Evolutionary conservation across 2,113 vertebrate species (phyloP), one percentile per base, ranked within the genome.

Genomic region (Cyrtonyx montezumae): DNA sequence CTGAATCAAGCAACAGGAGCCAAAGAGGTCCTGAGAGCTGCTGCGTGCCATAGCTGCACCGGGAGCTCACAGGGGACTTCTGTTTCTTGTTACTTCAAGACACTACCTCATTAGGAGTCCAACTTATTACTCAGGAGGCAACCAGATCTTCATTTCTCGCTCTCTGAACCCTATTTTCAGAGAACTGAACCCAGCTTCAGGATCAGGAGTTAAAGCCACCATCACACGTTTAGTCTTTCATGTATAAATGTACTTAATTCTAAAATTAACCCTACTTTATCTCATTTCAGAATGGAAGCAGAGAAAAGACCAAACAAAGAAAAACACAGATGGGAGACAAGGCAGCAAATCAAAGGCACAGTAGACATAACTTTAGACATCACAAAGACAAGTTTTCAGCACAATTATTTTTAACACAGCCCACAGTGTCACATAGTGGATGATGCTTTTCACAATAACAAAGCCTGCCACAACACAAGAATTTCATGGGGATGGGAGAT

Each of bases 401-500:
- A 74, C 46, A 36, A 74, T 91, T 92, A 66, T 86, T 93, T 96
- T 95, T 87, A 93, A 91, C 3, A 0, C 51, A 79, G 90, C 32
- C 70, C 71, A 48, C 37, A 70, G 36, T 42, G 17, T 74, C 76
- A 9, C 2, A 0, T 63, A 88, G 34, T 11, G 67, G 40, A 63
- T 79, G 69, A 86, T 68, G 68, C 12, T 73, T 91, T 49, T 28
- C 91, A 90, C 82, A 91, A 42, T 63, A 87, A 87, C 34, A 89
- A 84, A 85, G 67, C 71, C 61, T 92, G 80, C 65, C 80, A 78
- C 28, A 20, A 85, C 56, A 59, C 28, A 74, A 80, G 82, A 42
- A 78, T 65, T 61, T 70, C 36, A 62, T 12, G 7, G 45, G 62
- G 55, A 74, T 26, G 63, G 28, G 9, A 43, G 61, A 68, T 7